Evolutionary conservation across 2,888 invertebrate species (phyloP).

Genomic region (Calameuta filiformis): DNA sequence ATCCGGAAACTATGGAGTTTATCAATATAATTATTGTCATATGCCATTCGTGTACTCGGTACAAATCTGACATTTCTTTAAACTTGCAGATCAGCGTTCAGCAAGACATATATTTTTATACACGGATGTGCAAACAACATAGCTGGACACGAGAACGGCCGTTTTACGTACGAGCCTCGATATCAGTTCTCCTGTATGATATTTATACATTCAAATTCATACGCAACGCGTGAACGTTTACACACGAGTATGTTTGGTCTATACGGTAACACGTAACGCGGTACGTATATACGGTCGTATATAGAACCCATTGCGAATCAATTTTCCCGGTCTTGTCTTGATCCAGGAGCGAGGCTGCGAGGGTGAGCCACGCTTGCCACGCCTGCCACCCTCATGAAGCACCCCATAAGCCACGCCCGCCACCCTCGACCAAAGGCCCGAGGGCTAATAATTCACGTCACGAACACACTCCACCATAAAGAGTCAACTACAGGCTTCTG

Average conservation of each 20-base stretch:
- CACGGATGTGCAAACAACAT: not conserved
- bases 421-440: constrained; percentile 27
- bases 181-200: not conserved
- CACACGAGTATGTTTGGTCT: not conserved
- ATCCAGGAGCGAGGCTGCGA: constrained; percentile 3
- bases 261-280: not conserved
- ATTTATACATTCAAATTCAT: not conserved
- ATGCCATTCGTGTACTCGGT: not conserved
- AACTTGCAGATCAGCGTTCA: not conserved
- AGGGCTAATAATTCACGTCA: constrained; percentile 65
- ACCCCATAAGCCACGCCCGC: constrained; percentile 54
- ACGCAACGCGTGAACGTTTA: not conserved
- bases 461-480: constrained; percentile 61
- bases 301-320: constrained; percentile 18
- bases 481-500: constrained; percentile 54
- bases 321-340: constrained; percentile 16
- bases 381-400: constrained; percentile 46
- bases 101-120: not conserved
- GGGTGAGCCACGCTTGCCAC: constrained; percentile 56
- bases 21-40: not conserved
- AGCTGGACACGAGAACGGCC: not conserved
- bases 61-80: not conserved
- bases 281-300: not conserved
- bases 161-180: not conserved
- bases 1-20: no score